Conservation (phyloP, 2,113 vertebrate species). For the Sturnus vulgaris region DNA sequence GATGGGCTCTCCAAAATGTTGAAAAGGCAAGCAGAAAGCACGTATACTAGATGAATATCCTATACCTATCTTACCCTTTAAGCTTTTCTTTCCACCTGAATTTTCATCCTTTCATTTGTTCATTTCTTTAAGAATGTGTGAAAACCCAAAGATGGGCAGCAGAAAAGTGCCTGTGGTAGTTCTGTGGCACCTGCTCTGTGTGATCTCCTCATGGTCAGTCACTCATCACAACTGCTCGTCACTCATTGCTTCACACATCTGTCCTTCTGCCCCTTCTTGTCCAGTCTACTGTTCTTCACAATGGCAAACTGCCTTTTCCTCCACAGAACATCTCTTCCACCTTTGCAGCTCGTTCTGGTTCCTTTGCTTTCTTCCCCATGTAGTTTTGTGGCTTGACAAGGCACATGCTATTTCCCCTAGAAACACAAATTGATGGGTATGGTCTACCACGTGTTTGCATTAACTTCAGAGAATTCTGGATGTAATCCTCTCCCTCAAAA, state of each 20-base stretch:
- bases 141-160: background rate
- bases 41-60: background rate
- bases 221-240: rapidly evolving
- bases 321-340: background rate
- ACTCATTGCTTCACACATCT: background rate
- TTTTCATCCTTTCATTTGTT: background rate
- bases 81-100: background rate
- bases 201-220: background rate
- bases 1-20: background rate
- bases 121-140: background rate
- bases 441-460: background rate
- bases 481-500: slow-evolving; percentile 10
- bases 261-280: background rate
- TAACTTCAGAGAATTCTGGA: slow-evolving; percentile 35
- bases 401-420: background rate
- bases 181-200: background rate
- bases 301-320: background rate
- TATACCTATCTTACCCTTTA: background rate
- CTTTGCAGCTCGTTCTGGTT: background rate
- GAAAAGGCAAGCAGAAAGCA: background rate
- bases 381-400: background rate
- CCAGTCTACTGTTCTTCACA: background rate
- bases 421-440: background rate
- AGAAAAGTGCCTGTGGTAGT: background rate
- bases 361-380: background rate